Evolutionary conservation across 2,113 vertebrate species (phyloP), one percentile per base, ranked within the genome.

Genomic region (Microtus ochrogaster): DNA sequence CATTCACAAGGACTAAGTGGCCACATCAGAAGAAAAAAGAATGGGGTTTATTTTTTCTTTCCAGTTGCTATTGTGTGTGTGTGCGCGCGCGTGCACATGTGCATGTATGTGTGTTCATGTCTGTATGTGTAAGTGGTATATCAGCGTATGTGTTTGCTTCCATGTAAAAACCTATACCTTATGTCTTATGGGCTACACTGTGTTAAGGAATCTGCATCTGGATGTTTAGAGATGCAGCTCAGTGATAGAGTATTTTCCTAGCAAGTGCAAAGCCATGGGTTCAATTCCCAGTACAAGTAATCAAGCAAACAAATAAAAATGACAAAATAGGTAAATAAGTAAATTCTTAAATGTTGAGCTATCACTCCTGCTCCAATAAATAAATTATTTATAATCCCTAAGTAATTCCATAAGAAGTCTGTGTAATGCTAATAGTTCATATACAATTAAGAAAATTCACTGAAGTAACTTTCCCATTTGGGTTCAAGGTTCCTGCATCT

Each of bases 401-500:
- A 89, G 9, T 58, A 74, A 84, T 74, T 76, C 66, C 77, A 2
- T 65, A 10, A 77, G 3, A 58, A 81, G 77, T 83, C 52, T 70
- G 26, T 26, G 2, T 61, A 76, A 24, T 30, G 88, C 52, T 26
- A 86, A 19, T 65, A 77, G 47, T 13, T 85, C 10, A 39, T 66
- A 92, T 86, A 65, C 9, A 95, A 39, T 72, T 39, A 9, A 68
- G 5, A 6, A 84, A 47, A n/a, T 12, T 61, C 49, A n/a, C 4
- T 89, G 63, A 91, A 86, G 12, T 86, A 86, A 81, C 26, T 82
- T 95, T 77, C 3, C 39, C n/a, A 77, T 5, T 82, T 87, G 30
- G 89, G 86, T 79, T 70, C 86, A 87, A 96, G 28, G 13, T 92
- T 88, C 44, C 72, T 33, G 4, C 22, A 68, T 44, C 92, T 84